phyloP scores from a whole-genome alignment of 2,797 vertebrate species.

The Pteropus rufus region DNA sequence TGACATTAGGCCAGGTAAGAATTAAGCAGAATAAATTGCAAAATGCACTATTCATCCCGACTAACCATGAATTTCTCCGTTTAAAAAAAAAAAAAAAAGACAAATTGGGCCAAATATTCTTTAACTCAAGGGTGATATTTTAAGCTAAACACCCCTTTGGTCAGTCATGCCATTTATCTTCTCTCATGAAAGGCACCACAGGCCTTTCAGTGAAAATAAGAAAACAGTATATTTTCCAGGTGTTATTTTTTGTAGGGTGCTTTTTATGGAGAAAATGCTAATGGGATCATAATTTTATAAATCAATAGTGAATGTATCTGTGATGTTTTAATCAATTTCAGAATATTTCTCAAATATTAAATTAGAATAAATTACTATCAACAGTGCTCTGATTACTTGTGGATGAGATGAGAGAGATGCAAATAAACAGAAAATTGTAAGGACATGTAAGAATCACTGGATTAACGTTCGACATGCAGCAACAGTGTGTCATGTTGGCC shows the following conservation, averaged over 20 bases:
- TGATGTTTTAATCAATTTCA: not conserved
- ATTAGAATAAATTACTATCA: not conserved
- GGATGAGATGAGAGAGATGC: not conserved
- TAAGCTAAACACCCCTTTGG: not conserved
- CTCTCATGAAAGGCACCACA: not conserved
- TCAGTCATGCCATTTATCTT: not conserved
- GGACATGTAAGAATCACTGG: not conserved
- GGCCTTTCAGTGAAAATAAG: not conserved
- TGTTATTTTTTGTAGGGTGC: not conserved
- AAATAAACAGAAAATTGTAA: not conserved
- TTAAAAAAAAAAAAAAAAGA: conserved; percentile 60
- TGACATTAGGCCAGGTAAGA: not conserved
- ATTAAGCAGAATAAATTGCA: conserved; percentile 53
- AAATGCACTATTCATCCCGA: conserved; percentile 40
- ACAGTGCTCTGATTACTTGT: not conserved
- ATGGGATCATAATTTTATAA: not conserved
- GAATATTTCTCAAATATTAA: not conserved
- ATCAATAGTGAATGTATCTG: not conserved
- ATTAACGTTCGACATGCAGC: not conserved
- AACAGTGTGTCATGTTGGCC: not conserved
- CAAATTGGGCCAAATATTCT: conserved; percentile 39
- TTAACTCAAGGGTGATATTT: conserved; percentile 41
- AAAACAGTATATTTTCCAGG: conserved; percentile 14
- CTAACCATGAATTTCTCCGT: not conserved
- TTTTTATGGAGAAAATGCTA: not conserved